Percentiles rank a stretch among this genome's conserved stretches.
These are phyloP conservation scores for Ennomos fuscantarius DNA, from an alignment of 2,888 invertebrate species.

Conservation along the genomic window DNA sequence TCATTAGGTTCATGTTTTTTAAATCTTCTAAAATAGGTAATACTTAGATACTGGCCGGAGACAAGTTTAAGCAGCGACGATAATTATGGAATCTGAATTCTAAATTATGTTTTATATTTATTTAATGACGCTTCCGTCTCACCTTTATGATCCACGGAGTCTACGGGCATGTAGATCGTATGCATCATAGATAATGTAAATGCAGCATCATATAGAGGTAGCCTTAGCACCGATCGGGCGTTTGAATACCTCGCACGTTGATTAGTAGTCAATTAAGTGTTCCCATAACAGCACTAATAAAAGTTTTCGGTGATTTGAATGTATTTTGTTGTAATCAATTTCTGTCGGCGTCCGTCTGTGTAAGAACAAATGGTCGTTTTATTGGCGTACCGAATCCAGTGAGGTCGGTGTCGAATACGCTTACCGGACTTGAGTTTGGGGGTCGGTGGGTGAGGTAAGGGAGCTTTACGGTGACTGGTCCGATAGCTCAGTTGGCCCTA, in stretches of 20 bases:
- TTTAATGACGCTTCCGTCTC: too few species aligned
- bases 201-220: conserved; percentile 2
- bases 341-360: conserved; percentile 81
- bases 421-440: conserved; percentile 55
- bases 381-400: conserved; percentile 82
- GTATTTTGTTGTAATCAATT: conserved; percentile 84
- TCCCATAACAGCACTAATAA: conserved; percentile 81
- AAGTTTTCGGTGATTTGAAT: conserved; percentile 79
- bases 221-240: conserved; percentile 10
- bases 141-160: too few species aligned
- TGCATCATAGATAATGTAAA: too few species aligned
- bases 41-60: too few species aligned
- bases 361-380: conserved; percentile 75
- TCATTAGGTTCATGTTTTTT: too few species aligned
- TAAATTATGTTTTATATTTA: too few species aligned
- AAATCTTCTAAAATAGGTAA: too few species aligned
- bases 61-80: too few species aligned
- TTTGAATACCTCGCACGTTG: conserved; percentile 47
- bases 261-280: conserved; percentile 81
- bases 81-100: too few species aligned
- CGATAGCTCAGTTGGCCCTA: too few species aligned
- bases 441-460: conserved; percentile 36
- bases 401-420: conserved; percentile 69
- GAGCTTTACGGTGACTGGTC: conserved; percentile 17
- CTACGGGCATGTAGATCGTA: background rate